Conservation (phyloP, 2,113 vertebrate species). For the Brienomyrus brachyistius region DNA sequence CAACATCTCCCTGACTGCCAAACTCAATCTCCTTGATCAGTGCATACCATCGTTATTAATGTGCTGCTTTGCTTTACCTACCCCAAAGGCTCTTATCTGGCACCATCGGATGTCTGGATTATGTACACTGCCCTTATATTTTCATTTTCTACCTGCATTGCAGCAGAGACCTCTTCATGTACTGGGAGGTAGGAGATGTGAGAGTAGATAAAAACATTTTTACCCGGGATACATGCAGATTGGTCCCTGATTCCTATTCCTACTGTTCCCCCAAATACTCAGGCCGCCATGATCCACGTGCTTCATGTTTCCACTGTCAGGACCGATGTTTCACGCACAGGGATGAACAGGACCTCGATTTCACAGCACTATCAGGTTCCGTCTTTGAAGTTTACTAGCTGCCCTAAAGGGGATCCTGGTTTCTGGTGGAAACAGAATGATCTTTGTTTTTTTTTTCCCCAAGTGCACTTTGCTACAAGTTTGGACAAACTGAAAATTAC, state of each 20-base stretch:
- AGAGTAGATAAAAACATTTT: not conserved
- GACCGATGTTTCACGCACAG: not conserved
- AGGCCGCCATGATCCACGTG: not conserved
- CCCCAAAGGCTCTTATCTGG: conserved; percentile 61
- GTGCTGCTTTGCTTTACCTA: conserved; percentile 43
- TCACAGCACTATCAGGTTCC: not conserved
- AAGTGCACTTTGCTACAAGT: not conserved
- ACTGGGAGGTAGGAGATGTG: conserved; percentile 10
- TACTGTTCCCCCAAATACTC: not conserved
- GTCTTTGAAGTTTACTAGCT: not conserved
- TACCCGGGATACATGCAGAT: not conserved
- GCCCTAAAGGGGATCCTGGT: not conserved
- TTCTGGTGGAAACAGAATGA: not conserved
- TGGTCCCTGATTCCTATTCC: not conserved
- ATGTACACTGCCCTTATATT: conserved; percentile 55
- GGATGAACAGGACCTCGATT: not conserved
- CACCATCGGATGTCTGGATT: conserved; percentile 64
- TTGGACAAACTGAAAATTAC: not conserved
- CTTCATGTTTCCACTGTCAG: not conserved
- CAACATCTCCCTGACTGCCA: not conserved
- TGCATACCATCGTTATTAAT: conserved; percentile 27
- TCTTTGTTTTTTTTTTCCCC: not conserved
- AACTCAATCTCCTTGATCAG: not conserved
- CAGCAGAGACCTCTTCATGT: not conserved
- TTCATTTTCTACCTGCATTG: conserved; percentile 63